Evolutionary conservation across 2,797 vertebrate species (phyloP).

Genomic region (Acanthornis magna): DNA sequence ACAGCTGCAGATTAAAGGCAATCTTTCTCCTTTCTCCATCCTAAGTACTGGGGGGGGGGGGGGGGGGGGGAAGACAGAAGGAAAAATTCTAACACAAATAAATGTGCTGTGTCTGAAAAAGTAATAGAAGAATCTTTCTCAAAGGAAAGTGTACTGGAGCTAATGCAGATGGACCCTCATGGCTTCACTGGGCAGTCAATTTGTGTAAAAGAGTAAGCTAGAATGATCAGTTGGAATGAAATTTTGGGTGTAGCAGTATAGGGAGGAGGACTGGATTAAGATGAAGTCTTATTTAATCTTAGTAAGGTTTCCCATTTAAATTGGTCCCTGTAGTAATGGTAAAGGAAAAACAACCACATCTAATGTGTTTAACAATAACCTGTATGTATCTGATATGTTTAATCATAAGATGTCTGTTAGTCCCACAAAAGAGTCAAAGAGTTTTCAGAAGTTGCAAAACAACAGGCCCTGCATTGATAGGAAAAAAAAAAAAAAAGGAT

Average conservation of each 20-base stretch:
- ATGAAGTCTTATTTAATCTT: not conserved
- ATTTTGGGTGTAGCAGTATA: not conserved
- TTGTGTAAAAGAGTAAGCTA: not conserved
- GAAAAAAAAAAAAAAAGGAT: not conserved
- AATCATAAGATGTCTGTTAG: not conserved
- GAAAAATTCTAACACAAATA: not conserved
- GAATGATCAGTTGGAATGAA: not conserved
- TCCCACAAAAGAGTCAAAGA: not conserved
- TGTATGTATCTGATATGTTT: not conserved
- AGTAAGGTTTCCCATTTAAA: not conserved
- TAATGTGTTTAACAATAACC: not conserved
- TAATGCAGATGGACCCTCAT: not conserved
- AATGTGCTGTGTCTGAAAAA: not conserved
- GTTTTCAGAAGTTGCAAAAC: not conserved
- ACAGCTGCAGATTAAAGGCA: not conserved
- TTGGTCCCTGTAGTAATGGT: not conserved
- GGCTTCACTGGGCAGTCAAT: not conserved
- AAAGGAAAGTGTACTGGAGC: not conserved
- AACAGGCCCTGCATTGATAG: not conserved
- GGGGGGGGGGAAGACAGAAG: rapidly evolving
- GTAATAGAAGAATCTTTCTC: not conserved
- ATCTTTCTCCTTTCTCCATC: not conserved
- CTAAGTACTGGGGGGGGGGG: rapidly evolving
- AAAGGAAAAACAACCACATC: not conserved
- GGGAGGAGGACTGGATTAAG: not conserved